A percentile compares a stretch with the other conserved stretches of the same genome.
These are phyloP conservation scores for Hirtodrosophila cameraria DNA, from an alignment of 2,888 invertebrate genomes.

Conservation along the genomic window DNA sequence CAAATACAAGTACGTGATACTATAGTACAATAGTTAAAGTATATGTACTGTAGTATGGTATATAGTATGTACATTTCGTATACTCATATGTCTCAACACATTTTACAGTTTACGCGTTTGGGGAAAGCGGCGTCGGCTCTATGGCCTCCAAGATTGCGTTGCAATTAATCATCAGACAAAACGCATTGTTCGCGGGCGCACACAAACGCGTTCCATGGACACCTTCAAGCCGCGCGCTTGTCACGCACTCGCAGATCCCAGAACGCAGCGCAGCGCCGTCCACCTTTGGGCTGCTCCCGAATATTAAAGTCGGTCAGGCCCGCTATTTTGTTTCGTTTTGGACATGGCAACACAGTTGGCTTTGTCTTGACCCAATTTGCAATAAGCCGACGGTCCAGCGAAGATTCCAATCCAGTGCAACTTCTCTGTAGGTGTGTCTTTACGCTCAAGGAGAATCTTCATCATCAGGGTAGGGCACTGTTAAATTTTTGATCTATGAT, in stretches of 20 bases:
- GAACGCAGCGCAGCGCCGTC: conserved; percentile 9
- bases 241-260: conserved; percentile 40
- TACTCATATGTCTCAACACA: conserved; percentile 7
- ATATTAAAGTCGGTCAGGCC: conserved; percentile 69
- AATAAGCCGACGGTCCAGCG: conserved; percentile 1
- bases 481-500: neutral
- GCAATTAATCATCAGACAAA: conserved; percentile 76
- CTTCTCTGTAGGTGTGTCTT: conserved; percentile 16
- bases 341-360: conserved; percentile 14
- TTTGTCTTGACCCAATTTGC: conserved; percentile 38
- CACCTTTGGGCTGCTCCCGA: conserved; percentile 54
- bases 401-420: neutral
- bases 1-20: too few species aligned
- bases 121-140: conserved; percentile 66
- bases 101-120: conserved; percentile 42
- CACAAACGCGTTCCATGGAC: conserved; percentile 20
- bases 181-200: conserved; percentile 68
- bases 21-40: too few species aligned
- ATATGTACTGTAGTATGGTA: too few species aligned
- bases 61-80: neutral
- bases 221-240: conserved; percentile 29
- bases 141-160: conserved; percentile 73
- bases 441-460: conserved; percentile 4
- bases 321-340: conserved; percentile 40
- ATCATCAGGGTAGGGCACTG: conserved; percentile 1